A percentile compares a stretch with the other conserved stretches of the same genome.
Conservation (phyloP, 2,888 invertebrate genomes). For the Syritta pipiens region DNA sequence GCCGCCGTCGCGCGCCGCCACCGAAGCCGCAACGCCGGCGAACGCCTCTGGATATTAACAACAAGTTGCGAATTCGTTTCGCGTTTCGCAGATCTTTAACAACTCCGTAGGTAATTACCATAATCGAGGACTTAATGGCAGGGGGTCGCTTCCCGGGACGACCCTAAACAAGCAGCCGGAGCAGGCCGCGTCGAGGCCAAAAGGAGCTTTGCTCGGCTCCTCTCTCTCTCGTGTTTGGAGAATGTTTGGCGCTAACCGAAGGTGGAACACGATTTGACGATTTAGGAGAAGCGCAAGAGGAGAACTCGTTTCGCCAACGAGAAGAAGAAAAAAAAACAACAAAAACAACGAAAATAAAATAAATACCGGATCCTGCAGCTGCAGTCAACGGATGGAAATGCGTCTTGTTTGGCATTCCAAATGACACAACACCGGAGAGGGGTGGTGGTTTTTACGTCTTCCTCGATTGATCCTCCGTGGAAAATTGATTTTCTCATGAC, state of each 20-base stretch:
- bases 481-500: constrained; percentile 67
- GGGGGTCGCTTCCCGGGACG: constrained; percentile 67
- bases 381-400: constrained; percentile 45
- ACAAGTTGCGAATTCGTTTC: constrained; percentile 69
- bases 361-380: constrained; percentile 42
- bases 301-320: constrained; percentile 36
- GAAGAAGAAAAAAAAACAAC: no score
- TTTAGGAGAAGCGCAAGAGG: constrained; percentile 31
- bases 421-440: constrained; percentile 52
- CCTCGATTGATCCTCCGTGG: constrained; percentile 47
- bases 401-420: constrained; percentile 48
- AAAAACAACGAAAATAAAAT: not conserved
- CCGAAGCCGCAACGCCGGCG: constrained; percentile 18
- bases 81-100: constrained; percentile 69
- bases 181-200: no score
- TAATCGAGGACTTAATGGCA: constrained; percentile 70
- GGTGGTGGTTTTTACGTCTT: constrained; percentile 15
- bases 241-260: constrained; percentile 61
- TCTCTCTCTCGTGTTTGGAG: constrained; percentile 36
- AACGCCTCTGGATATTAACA: constrained; percentile 69
- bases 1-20: not conserved
- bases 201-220: constrained; percentile 38
- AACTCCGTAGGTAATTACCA: constrained; percentile 66
- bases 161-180: constrained; percentile 66
- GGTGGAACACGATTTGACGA: constrained; percentile 65